phyloP scores from a whole-genome alignment of 2,113 vertebrate species.

The Pteropus alecto region DNA sequence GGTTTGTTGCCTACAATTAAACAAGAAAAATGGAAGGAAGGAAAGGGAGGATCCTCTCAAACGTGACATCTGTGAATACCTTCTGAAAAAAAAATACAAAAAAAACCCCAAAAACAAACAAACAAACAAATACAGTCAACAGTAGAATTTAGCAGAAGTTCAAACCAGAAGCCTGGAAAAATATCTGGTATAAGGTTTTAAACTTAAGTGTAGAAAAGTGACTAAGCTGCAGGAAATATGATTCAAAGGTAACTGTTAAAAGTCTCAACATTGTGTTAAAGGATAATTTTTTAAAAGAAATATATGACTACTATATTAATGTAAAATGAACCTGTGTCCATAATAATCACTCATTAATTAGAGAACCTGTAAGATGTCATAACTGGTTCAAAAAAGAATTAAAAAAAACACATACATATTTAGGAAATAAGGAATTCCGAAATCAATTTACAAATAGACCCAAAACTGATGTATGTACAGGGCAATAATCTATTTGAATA shows the following conservation, averaged over 20 bases:
- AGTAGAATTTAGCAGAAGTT: background rate
- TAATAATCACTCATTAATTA: background rate
- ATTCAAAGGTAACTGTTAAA: background rate
- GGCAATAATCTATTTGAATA: background rate
- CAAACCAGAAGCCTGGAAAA: background rate
- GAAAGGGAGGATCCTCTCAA: background rate
- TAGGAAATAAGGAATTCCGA: background rate
- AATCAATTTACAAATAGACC: background rate
- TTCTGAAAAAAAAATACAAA: background rate
- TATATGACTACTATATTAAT: background rate
- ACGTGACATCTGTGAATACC: background rate
- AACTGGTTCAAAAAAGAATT: background rate
- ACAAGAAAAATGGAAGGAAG: background rate
- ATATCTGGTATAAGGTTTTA: background rate
- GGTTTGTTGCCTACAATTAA: too few species aligned
- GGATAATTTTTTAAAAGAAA: background rate
- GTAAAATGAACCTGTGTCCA: background rate
- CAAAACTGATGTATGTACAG: background rate
- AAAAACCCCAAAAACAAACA: too few species aligned
- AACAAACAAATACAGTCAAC: background rate
- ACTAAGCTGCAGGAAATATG: background rate
- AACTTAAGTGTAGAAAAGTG: background rate
- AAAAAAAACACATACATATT: background rate
- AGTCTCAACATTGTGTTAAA: background rate
- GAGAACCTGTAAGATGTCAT: background rate